These are phyloP conservation scores for Myripristis murdjan DNA, from an alignment of 2,797 vertebrate species.

Conservation along the genomic window DNA sequence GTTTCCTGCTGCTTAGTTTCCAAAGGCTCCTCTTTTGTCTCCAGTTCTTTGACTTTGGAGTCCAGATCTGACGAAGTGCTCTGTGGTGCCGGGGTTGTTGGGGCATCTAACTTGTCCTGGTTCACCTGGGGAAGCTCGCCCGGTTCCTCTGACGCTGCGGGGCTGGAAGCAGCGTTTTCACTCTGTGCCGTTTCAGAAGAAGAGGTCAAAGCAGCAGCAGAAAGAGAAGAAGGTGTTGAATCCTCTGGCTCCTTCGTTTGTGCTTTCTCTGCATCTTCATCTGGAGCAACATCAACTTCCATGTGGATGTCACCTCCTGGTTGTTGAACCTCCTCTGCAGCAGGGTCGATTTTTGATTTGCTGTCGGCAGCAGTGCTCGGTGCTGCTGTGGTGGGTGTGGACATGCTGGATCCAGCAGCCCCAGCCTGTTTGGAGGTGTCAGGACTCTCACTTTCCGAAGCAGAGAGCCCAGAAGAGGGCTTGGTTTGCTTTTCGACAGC, in stretches of 20 bases:
- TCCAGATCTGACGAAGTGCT: neutral
- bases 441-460: neutral
- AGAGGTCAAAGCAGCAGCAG: no score
- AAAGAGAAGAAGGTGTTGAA: rapidly evolving
- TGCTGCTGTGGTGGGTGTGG: neutral
- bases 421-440: neutral
- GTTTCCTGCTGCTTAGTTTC: neutral
- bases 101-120: slow-evolving; percentile 51
- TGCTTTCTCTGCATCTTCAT: neutral
- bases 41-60: neutral
- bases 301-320: no score
- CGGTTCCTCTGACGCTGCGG: neutral
- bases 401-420: neutral
- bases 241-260: neutral
- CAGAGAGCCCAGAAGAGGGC: neutral
- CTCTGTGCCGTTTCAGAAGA: no score
- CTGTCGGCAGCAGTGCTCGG: no score
- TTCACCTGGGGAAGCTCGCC: slow-evolving; percentile 62
- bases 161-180: neutral
- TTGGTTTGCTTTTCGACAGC: rapidly evolving
- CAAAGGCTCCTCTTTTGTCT: neutral
- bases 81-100: slow-evolving; percentile 40
- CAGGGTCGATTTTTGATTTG: neutral
- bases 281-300: no score
- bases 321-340: no score